A percentile compares a stretch with the other conserved stretches of the same genome.
phyloP scores from a whole-genome alignment of 2,888 invertebrate genomes.

The Caenorhabditis sulstoni region DNA sequence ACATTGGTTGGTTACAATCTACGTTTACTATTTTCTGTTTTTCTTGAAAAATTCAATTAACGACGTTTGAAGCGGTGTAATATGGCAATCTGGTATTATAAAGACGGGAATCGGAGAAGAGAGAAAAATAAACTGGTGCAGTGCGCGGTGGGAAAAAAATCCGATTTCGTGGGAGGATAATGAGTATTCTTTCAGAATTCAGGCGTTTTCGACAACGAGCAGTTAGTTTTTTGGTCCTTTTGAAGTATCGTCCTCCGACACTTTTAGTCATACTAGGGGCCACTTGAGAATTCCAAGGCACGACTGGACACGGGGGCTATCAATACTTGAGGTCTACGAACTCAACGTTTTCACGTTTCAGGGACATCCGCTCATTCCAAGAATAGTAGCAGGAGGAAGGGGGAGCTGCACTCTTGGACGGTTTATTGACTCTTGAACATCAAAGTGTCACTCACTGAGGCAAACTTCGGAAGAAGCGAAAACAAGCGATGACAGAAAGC shows the following conservation, averaged over 20 bases:
- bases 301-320: slow-evolving; percentile 10
- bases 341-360: too few species aligned
- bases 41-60: not conserved
- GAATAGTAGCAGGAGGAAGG: slow-evolving; percentile 19
- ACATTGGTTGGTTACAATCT: slow-evolving; percentile 3
- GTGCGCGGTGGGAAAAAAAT: not conserved
- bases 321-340: slow-evolving; percentile 35
- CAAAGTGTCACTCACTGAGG: slow-evolving; percentile 38
- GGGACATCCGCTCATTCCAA: not conserved
- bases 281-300: slow-evolving; percentile 43
- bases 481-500: slow-evolving; percentile 34
- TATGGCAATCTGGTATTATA: too few species aligned
- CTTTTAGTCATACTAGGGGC: slow-evolving; percentile 5
- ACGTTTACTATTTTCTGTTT: not conserved
- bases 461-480: slow-evolving; percentile 34
- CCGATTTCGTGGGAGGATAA: slow-evolving; percentile 35
- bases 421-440: slow-evolving; percentile 45
- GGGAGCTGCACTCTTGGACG: slow-evolving; percentile 19
- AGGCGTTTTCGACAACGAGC: slow-evolving; percentile 3
- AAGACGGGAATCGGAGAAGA: not conserved
- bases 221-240: slow-evolving; percentile 46
- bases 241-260: slow-evolving; percentile 25
- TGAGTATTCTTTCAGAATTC: slow-evolving; percentile 16
- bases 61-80: not conserved
- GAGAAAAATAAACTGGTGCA: not conserved